Evolutionary conservation across 1,140 invertebrate species (phyloP).

Genomic region (Episyrphus balteatus): DNA sequence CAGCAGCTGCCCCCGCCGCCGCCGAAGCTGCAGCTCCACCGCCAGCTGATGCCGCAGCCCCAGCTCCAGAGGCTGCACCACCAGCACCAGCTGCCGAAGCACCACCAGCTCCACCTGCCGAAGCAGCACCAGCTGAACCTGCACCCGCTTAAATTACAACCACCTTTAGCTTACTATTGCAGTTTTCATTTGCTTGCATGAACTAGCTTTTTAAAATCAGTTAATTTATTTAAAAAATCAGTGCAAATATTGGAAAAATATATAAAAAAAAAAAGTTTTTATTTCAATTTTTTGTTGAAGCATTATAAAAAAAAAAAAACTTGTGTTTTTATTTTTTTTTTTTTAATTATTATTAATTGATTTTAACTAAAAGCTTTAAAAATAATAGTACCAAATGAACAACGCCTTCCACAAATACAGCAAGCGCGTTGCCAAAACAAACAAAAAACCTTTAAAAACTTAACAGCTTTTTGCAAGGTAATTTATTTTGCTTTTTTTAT

Average conservation of each 20-base stretch:
- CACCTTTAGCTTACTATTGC: background rate
- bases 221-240: too few species aligned
- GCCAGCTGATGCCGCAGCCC: slow-evolving; percentile 23
- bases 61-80: slow-evolving; percentile 29
- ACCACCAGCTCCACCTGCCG: slow-evolving; percentile 12
- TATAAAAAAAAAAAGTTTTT: too few species aligned
- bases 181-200: background rate
- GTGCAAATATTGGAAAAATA: too few species aligned
- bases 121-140: slow-evolving; percentile 7
- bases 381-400: slow-evolving; percentile 1
- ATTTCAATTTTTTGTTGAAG: background rate
- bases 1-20: slow-evolving; percentile 24
- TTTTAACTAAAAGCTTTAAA: background rate
- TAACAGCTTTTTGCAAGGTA: slow-evolving; percentile 7
- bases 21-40: slow-evolving; percentile 26
- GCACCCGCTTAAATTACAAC: slow-evolving; percentile 12
- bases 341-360: too few species aligned
- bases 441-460: background rate
- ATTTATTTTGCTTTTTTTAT: slow-evolving; percentile 15
- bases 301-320: background rate
- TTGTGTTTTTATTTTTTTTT: background rate
- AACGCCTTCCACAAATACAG: background rate
- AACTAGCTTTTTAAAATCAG: too few species aligned
- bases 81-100: slow-evolving; percentile 35
- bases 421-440: slow-evolving; percentile 12